Evolutionary conservation across 37 sponge, comb jelly and placozoan species (phyloP).

Genomic region (Bolinopsis microptera): DNA sequence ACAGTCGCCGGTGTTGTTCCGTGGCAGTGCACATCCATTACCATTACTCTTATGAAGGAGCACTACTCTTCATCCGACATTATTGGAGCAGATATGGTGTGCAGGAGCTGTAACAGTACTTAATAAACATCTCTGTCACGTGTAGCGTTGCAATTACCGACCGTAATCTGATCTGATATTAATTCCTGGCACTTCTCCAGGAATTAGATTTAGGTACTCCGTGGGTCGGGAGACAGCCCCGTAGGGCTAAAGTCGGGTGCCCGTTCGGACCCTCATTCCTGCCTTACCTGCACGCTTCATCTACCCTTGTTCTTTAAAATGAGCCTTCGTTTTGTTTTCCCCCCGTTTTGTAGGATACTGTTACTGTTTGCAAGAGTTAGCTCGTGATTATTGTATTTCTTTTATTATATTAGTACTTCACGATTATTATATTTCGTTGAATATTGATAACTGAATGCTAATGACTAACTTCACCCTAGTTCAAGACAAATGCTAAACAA

Average conservation of each 20-base stretch:
- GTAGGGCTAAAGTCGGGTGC: not conserved
- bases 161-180: not conserved
- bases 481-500: slow-evolving; percentile 31
- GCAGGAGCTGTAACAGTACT: too few species aligned
- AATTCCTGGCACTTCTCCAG: not conserved
- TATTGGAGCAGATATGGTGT: too few species aligned
- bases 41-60: too few species aligned
- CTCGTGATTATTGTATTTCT: too few species aligned
- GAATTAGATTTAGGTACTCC: not conserved
- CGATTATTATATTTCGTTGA: not conserved
- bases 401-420: not conserved
- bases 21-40: too few species aligned
- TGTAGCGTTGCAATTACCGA: not conserved
- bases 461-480: not conserved
- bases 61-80: too few species aligned
- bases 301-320: not conserved
- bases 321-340: not conserved
- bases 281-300: not conserved
- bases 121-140: not conserved
- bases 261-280: not conserved
- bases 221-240: not conserved
- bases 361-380: too few species aligned
- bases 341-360: not conserved
- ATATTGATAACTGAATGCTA: not conserved
- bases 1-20: too few species aligned